Percentiles rank a stretch among this genome's conserved stretches.
Conservation (phyloP, 2,113 vertebrate species). For the Takifugu flavidus region DNA sequence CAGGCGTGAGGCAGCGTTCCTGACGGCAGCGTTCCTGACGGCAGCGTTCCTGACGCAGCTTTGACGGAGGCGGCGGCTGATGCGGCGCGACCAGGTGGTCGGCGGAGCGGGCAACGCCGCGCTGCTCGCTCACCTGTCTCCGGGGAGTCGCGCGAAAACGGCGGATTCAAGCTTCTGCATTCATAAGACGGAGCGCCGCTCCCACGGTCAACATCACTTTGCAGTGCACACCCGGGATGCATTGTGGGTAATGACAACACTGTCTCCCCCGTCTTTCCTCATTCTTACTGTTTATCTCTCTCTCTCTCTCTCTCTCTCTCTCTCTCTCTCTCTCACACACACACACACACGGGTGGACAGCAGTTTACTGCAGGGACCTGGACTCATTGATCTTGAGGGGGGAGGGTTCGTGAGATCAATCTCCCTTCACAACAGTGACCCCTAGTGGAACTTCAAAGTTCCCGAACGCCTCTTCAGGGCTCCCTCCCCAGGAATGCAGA, state of each 20-base stretch:
- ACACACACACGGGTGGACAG: constrained; percentile 1
- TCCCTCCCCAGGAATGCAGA: too few relatives aligned
- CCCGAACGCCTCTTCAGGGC: not conserved
- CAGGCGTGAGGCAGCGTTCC: too few relatives aligned
- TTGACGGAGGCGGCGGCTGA: too few relatives aligned
- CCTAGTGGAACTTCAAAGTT: constrained; percentile 64
- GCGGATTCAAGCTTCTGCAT: too few relatives aligned
- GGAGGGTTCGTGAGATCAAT: constrained; percentile 35
- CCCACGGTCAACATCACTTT: too few relatives aligned
- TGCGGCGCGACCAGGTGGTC: too few relatives aligned
- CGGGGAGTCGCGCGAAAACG: too few relatives aligned
- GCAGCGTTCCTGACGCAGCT: too few relatives aligned
- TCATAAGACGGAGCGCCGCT: too few relatives aligned
- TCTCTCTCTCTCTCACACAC: constrained; percentile 5
- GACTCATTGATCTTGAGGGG: constrained; percentile 59
- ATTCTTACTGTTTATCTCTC: not conserved
- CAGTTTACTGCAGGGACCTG: constrained; percentile 32
- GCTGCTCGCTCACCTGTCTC: too few relatives aligned
- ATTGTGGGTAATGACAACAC: constrained; percentile 16
- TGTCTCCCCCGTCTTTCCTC: not conserved
- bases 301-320: not conserved
- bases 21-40: too few relatives aligned
- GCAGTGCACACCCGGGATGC: constrained; percentile 20
- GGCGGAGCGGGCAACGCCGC: too few relatives aligned
- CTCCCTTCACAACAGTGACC: constrained; percentile 74